These are phyloP conservation scores for Apis laboriosa DNA, from an alignment of 1,140 invertebrate genomes.

Conservation along the genomic window DNA sequence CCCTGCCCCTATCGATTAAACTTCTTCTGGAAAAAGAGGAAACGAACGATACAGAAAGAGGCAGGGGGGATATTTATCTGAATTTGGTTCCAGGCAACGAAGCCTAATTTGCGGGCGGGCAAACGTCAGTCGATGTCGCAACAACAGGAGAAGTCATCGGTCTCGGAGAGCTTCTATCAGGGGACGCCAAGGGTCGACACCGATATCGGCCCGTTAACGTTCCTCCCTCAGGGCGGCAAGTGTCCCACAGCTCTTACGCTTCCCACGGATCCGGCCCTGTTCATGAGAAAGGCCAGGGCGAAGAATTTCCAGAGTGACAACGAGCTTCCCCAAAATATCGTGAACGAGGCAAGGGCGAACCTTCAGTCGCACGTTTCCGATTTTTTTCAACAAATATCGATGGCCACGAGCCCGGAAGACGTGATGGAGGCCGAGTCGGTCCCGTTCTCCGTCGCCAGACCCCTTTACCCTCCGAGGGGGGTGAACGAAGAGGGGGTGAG, in stretches of 20 bases:
- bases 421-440: constrained; percentile 77
- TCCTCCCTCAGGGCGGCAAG: constrained; percentile 55
- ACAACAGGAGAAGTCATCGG: constrained; percentile 64
- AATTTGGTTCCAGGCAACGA: constrained; percentile 70
- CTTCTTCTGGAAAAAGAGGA: background rate
- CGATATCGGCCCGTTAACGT: constrained; percentile 77
- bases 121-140: constrained; percentile 75
- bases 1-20: too few relatives aligned
- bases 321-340: constrained; percentile 74
- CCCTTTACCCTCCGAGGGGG: constrained; percentile 61
- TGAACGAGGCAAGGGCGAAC: constrained; percentile 75
- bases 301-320: constrained; percentile 69
- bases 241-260: constrained; percentile 68
- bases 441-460: constrained; percentile 61
- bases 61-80: background rate
- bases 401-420: constrained; percentile 80
- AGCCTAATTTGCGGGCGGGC: constrained; percentile 68
- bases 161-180: constrained; percentile 77
- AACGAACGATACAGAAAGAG: background rate
- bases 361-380: constrained; percentile 80
- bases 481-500: constrained; percentile 37
- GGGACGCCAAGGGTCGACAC: constrained; percentile 77
- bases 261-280: constrained; percentile 67
- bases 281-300: constrained; percentile 51
- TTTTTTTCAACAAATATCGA: constrained; percentile 81